Evolutionary conservation across 2,888 invertebrate species (phyloP).

Genomic region (Miltochrista miniata): DNA sequence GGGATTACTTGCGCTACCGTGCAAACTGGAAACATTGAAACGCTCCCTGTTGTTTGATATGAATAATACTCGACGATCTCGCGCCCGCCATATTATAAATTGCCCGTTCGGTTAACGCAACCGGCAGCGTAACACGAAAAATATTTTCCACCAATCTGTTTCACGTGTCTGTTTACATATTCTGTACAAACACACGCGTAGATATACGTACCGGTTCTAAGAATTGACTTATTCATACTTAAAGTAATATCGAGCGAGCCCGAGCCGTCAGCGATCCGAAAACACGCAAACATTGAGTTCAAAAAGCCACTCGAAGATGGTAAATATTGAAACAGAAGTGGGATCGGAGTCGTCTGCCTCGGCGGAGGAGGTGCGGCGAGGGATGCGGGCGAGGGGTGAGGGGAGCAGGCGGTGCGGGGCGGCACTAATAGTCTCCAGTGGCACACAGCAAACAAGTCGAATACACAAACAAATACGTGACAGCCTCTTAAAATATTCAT

Average conservation of each 20-base stretch:
- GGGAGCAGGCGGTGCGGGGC: constrained; percentile 30
- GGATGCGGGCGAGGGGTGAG: constrained; percentile 31
- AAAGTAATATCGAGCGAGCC: constrained; percentile 75
- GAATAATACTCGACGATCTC: constrained; percentile 48
- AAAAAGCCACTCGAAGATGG: constrained; percentile 82
- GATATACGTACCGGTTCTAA: constrained; percentile 57
- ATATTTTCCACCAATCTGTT: constrained; percentile 51
- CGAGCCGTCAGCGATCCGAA: constrained; percentile 81
- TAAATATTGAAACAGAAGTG: constrained; percentile 83
- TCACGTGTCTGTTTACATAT: constrained; percentile 56
- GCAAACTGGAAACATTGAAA: constrained; percentile 62
- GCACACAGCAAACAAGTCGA: constrained; percentile 74
- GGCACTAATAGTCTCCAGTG: constrained; percentile 83
- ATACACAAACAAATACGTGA: constrained; percentile 71
- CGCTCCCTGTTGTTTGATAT: constrained; percentile 57
- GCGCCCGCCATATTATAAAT: constrained; percentile 42
- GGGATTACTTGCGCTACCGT: constrained; percentile 69
- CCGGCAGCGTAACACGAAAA: constrained; percentile 35
- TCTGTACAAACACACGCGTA: constrained; percentile 63
- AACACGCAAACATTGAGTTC: constrained; percentile 82
- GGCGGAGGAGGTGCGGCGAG: constrained; percentile 38
- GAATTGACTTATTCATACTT: constrained; percentile 79
- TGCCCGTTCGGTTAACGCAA: constrained; percentile 37
- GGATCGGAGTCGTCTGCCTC: constrained; percentile 76
- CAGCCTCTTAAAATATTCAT: constrained; percentile 75